These are phyloP conservation scores for Takifugu bimaculatus DNA, from an alignment of 2,113 vertebrate species.

Conservation along the genomic window DNA sequence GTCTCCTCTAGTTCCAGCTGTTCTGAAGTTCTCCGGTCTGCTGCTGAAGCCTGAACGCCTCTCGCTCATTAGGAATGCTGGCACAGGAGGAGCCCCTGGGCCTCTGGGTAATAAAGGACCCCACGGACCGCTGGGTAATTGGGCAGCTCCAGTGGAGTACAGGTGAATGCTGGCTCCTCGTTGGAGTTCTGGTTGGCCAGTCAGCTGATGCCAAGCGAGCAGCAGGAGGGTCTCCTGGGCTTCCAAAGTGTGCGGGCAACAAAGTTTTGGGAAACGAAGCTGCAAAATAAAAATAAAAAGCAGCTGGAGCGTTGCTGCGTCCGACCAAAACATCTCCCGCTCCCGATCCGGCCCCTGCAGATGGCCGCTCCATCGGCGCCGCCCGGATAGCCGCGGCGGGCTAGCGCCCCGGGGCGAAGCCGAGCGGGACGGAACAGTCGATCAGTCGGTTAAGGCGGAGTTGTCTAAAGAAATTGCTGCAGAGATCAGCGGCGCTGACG, in stretches of 20 bases:
- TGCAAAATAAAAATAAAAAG: slow-evolving; percentile 32
- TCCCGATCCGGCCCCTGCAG: slow-evolving; percentile 25
- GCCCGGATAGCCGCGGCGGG: slow-evolving; percentile 33
- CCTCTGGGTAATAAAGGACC: slow-evolving; percentile 70
- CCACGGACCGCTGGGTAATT: slow-evolving; percentile 71
- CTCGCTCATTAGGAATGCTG: slow-evolving; percentile 64
- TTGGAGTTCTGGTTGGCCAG: slow-evolving; percentile 73
- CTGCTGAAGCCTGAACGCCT: not conserved
- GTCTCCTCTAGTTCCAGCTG: not conserved
- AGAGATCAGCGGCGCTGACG: slow-evolving; percentile 50
- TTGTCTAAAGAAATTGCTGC: slow-evolving; percentile 52
- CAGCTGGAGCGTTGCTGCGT: slow-evolving; percentile 40
- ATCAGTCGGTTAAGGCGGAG: slow-evolving; percentile 58
- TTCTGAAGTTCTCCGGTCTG: not conserved
- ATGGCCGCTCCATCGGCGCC: slow-evolving; percentile 21
- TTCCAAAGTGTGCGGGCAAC: slow-evolving; percentile 38
- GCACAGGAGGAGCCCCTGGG: slow-evolving; percentile 61
- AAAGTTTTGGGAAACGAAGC: slow-evolving; percentile 59
- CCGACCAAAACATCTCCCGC: not conserved
- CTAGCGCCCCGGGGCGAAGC: slow-evolving; percentile 40
- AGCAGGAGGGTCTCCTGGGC: slow-evolving; percentile 51
- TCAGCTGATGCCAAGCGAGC: slow-evolving; percentile 63
- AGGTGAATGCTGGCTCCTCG: slow-evolving; percentile 64
- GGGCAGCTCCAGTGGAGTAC: slow-evolving; percentile 64
- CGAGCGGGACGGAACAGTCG: slow-evolving; percentile 46